Evolutionary conservation across 2,113 vertebrate genomes (phyloP), one percentile per base, ranked within the genome.

Genomic region (Brienomyrus brachyistius): DNA sequence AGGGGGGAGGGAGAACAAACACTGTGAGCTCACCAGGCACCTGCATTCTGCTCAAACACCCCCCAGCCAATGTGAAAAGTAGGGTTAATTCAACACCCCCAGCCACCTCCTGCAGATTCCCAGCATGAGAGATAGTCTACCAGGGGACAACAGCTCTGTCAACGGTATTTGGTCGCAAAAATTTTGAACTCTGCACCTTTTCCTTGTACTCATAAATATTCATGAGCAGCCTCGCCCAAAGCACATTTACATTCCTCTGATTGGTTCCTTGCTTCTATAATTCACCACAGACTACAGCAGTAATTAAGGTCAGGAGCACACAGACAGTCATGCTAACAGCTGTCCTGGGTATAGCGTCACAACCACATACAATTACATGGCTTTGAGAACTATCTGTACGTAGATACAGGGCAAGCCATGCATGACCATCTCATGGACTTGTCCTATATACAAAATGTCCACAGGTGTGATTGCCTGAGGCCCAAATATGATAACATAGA

Each of bases 1-100:
- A 21, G 93, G 91, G 10, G 52, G 0, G 7, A 80, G 45, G 87
- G 23, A 51, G 51, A 1, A 86, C 5, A 88, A n/a, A 88, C 54
- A 88, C 5, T 3, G 45, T 51, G 82, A 85, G 45, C 19, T 17
- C 35, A 43, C 35, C 31, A 80, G 35, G 35, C 5, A 43, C 35
- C 13, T 43, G 17, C 35, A 80, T 15, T 80, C 31, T 80, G 15
- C 74, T 80, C 35, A 80, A 80, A 80, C 31, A 40, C 70, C 70
- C 70, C 62, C 70, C 13, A 40, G 27, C 70, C 70, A 17, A 40
- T 40, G 70, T 77, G 70, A 17, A 77, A 77, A 77, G 13, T 40
- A 40, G 11, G 27, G 31, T 40, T 77, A 40, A 40, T 40, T 19
- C 70, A 77, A 40, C 31, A 77, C 35, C 35, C 70, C 15, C 35